Percentiles rank a stretch among this genome's conserved stretches.
Conservation (phyloP, 2,888 invertebrate species). For the Torymus aiolomorphi region DNA sequence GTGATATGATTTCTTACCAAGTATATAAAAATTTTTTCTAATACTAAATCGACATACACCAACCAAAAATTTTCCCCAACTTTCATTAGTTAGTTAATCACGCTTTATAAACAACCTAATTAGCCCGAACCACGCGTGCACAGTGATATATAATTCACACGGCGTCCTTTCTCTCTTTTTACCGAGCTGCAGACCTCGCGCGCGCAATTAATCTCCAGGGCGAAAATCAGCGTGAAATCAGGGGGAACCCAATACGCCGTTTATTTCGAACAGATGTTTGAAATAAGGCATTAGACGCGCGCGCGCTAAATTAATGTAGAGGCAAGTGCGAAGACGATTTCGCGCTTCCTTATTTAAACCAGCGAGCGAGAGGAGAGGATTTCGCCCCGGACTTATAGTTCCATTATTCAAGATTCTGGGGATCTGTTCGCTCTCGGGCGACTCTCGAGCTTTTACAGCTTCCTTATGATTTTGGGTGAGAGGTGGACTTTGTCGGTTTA, state of each 20-base stretch:
- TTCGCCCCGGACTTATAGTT: slow-evolving; percentile 23
- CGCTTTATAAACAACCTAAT: too few relatives aligned
- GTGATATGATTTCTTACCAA: too few relatives aligned
- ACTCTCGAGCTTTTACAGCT: background rate
- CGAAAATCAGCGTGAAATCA: background rate
- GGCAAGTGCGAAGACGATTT: slow-evolving; percentile 50
- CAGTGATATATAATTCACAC: too few relatives aligned
- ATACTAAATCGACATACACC: too few relatives aligned
- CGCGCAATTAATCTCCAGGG: background rate
- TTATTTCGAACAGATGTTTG: slow-evolving; percentile 42
- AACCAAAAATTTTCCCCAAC: too few relatives aligned
- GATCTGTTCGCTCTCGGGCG: background rate
- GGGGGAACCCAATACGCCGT: slow-evolving; percentile 14
- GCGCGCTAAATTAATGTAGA: slow-evolving; percentile 49
- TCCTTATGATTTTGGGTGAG: too few relatives aligned
- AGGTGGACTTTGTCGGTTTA: too few relatives aligned
- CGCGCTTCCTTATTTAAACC: slow-evolving; percentile 41
- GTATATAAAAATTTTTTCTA: too few relatives aligned
- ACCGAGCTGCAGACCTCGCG: too few relatives aligned
- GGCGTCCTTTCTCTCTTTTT: too few relatives aligned
- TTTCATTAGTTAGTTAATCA: too few relatives aligned
- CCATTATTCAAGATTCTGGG: slow-evolving; percentile 11
- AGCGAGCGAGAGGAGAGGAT: background rate
- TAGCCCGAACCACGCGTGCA: too few relatives aligned
- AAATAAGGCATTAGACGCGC: slow-evolving; percentile 42